Evolutionary conservation across 2,797 vertebrate genomes (phyloP).

Genomic region (Lutjanus argentimaculatus): DNA sequence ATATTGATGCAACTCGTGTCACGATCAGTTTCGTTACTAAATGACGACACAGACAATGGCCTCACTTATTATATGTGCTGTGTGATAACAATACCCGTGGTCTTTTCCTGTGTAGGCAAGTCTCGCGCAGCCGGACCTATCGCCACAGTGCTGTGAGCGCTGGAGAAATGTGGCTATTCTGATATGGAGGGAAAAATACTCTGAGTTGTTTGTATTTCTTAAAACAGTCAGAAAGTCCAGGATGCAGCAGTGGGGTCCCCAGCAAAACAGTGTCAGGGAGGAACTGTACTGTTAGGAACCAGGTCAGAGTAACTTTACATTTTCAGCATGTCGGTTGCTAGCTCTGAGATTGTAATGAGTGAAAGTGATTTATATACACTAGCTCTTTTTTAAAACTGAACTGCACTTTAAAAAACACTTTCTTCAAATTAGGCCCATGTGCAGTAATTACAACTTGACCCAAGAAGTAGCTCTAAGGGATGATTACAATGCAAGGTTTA

Average conservation of each 20-base stretch:
- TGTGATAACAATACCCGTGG: constrained; percentile 7
- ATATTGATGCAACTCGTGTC: constrained; percentile 4
- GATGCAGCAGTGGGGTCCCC: too few species aligned
- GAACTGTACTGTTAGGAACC: too few species aligned
- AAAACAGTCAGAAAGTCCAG: neutral
- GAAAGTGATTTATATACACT: neutral
- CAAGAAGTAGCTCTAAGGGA: too few species aligned
- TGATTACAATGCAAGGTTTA: too few species aligned
- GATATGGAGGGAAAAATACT: too few species aligned
- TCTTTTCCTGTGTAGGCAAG: constrained; percentile 17
- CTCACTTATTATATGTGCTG: neutral
- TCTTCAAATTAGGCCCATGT: neutral
- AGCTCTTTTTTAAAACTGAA: neutral
- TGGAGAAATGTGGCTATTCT: too few species aligned
- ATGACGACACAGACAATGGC: neutral
- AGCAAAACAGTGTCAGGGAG: too few species aligned
- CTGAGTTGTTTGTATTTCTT: neutral
- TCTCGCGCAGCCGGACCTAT: too few species aligned
- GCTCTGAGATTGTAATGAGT: neutral
- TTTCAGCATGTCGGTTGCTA: too few species aligned
- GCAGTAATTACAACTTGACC: neutral
- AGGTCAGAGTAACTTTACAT: too few species aligned
- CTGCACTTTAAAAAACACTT: neutral
- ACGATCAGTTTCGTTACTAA: constrained; percentile 6
- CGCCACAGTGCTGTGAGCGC: too few species aligned